phyloP scores from a whole-genome alignment of 2,113 vertebrate genomes.

The Cygnus buccinator region DNA sequence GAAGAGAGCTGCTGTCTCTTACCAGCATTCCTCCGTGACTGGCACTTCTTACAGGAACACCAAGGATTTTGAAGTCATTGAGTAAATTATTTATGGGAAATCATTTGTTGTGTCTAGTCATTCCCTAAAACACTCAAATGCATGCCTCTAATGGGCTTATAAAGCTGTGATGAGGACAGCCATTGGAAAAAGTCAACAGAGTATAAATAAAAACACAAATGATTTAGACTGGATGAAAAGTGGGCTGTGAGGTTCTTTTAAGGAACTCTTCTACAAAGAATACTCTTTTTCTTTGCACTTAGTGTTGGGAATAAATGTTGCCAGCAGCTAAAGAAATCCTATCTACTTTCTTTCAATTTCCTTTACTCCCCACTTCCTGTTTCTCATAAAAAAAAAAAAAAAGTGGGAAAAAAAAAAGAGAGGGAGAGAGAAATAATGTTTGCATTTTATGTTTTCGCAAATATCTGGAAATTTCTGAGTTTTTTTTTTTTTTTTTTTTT shows the following conservation, averaged over 20 bases:
- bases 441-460: background rate
- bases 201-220: background rate
- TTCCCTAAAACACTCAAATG: conserved; percentile 51
- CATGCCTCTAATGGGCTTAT: conserved; percentile 53
- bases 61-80: conserved; percentile 25
- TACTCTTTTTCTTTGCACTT: background rate
- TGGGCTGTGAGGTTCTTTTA: background rate
- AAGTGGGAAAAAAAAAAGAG: background rate
- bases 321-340: background rate
- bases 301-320: background rate
- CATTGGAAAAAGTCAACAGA: background rate
- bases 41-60: conserved; percentile 35
- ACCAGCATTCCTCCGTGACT: conserved; percentile 19
- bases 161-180: conserved; percentile 35
- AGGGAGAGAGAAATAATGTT: background rate
- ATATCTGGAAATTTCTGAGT: background rate
- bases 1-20: background rate
- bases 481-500: background rate
- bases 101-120: conserved; percentile 54
- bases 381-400: background rate
- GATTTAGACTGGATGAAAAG: background rate
- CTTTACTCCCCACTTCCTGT: background rate
- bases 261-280: background rate
- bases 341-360: background rate
- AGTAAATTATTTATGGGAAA: conserved; percentile 61